Conservation (phyloP, 2,888 invertebrate species). For the Drosophila prostipennis region DNA sequence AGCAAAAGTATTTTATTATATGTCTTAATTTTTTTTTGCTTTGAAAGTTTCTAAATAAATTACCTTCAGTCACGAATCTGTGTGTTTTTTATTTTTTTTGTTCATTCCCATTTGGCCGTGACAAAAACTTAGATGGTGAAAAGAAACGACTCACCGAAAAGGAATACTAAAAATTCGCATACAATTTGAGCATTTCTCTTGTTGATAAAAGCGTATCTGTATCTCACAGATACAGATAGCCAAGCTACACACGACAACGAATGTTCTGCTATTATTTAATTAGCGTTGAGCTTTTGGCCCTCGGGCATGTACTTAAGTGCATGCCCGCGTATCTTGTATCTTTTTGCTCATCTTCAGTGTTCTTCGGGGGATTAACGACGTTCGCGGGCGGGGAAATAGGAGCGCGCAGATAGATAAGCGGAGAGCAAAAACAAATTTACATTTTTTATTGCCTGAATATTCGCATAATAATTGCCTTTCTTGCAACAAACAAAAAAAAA, state of each 20-base stretch:
- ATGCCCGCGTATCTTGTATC: conserved; percentile 33
- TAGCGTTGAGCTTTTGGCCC: conserved; percentile 47
- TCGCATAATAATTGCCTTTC: conserved; percentile 68
- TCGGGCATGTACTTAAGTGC: conserved; percentile 38
- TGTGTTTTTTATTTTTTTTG: neutral
- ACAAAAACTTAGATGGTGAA: conserved; percentile 8
- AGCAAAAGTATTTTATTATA: conserved; percentile 25
- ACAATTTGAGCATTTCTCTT: conserved; percentile 32
- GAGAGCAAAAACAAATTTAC: conserved; percentile 58
- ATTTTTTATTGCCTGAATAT: conserved; percentile 72
- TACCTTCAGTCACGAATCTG: conserved; percentile 30
- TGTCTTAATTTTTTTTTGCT: neutral
- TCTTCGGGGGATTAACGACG: conserved; percentile 9
- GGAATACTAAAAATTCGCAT: conserved; percentile 37
- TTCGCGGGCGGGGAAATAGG: neutral
- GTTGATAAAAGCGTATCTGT: conserved; percentile 40
- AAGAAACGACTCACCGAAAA: conserved; percentile 6
- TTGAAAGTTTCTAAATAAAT: conserved; percentile 32
- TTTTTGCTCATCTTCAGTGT: conserved; percentile 24
- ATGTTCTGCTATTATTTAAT: conserved; percentile 51
- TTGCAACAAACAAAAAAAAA: conserved; percentile 14
- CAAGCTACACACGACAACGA: conserved; percentile 51
- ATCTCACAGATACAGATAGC: conserved; percentile 24
- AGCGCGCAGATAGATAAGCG: conserved; percentile 23
- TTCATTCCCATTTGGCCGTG: neutral